Evolutionary conservation across 53 echinoderm and acorn worm genomes (phyloP).

Genomic region (Patiria pectinifera): DNA sequence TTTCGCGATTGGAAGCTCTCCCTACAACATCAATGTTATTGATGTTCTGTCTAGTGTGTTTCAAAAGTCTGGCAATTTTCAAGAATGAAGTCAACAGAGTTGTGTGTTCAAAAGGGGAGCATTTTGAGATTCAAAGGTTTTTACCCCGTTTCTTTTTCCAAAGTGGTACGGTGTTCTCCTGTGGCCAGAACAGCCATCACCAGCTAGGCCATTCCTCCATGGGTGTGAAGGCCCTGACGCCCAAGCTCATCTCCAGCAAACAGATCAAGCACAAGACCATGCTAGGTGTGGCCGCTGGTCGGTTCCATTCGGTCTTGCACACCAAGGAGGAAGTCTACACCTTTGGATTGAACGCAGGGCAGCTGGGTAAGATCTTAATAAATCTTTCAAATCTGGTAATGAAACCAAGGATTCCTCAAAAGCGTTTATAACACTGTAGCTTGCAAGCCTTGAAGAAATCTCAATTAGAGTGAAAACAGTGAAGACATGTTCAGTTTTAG

Average conservation of each 20-base stretch:
- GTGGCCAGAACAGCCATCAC: constrained; percentile 85
- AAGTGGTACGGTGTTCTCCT: constrained; percentile 89
- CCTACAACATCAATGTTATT: no score
- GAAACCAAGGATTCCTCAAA: no score
- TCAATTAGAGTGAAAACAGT: no score
- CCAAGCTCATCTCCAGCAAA: constrained; percentile 82
- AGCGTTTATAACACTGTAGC: no score
- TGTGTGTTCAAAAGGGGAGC: neutral
- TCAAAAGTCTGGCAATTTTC: no score
- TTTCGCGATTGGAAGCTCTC: no score
- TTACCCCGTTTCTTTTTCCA: neutral
- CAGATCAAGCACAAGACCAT: constrained; percentile 75
- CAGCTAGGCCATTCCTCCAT: constrained; percentile 85
- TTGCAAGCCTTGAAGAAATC: no score
- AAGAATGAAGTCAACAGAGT: neutral
- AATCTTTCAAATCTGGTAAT: no score
- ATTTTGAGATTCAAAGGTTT: neutral
- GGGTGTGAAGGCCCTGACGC: constrained; percentile 76
- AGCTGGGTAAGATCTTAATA: constrained; percentile 74
- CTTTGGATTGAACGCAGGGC: constrained; percentile 95
- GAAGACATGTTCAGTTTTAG: no score
- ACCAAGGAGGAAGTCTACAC: constrained; percentile 83
- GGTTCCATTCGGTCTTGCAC: constrained; percentile 88
- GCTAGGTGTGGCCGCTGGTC: constrained; percentile 76
- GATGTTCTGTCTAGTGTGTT: no score